Evolutionary conservation across 2,113 vertebrate genomes (phyloP).

Genomic region (Lichenostomus cassidix): DNA sequence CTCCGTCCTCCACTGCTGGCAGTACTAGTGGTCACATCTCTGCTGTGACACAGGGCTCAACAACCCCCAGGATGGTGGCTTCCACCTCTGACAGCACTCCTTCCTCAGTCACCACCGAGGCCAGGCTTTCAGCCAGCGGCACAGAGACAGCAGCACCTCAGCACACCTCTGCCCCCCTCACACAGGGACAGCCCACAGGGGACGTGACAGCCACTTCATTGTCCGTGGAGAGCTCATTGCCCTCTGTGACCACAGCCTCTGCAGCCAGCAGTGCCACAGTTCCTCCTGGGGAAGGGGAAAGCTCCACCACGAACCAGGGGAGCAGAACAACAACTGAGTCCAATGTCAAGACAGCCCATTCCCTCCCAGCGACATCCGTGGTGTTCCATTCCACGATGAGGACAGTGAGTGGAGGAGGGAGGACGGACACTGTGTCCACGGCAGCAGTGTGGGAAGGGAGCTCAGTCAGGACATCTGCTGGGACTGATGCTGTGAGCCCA

Average conservation of each 20-base stretch:
- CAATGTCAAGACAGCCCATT: fast-evolving
- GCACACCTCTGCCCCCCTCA: background rate
- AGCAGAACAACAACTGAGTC: fast-evolving
- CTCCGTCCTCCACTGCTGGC: background rate
- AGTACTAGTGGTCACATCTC: fast-evolving
- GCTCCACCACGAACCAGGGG: background rate
- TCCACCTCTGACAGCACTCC: fast-evolving
- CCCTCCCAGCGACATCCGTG: fast-evolving
- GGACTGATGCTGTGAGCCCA: fast-evolving
- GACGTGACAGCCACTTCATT: fast-evolving
- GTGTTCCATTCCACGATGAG: fast-evolving
- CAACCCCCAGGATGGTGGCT: background rate
- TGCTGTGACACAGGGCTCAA: fast-evolving
- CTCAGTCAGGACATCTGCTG: fast-evolving
- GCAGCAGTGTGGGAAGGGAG: fast-evolving
- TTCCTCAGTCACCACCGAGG: fast-evolving
- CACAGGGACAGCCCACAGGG: fast-evolving
- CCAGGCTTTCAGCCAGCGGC: background rate
- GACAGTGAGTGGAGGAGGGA: background rate
- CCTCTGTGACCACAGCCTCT: fast-evolving
- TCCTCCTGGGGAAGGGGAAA: fast-evolving
- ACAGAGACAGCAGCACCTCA: fast-evolving
- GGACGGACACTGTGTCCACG: background rate
- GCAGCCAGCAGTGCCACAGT: fast-evolving
- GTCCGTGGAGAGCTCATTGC: fast-evolving